Base-by-base conservation (phyloP, 2,888 invertebrate genomes). In the Ectobius pallidus region DNA sequence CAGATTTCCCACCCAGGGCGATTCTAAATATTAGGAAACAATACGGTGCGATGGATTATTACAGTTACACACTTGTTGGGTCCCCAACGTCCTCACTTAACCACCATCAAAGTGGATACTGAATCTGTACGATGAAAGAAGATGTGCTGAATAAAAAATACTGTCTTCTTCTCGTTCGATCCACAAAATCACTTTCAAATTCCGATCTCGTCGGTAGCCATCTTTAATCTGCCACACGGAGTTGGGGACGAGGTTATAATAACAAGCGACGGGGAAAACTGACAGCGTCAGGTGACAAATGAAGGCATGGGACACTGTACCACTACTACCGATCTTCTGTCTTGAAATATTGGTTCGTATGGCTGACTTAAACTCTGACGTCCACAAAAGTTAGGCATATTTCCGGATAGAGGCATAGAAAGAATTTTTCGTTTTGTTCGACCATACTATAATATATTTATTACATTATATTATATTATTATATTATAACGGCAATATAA, bases 251-350 rank as follows among this genome's bases (percentile, higher is more conserved):
- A 58, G 61, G 70, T 44, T 55, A 58, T 49, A 68, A 68, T 68
- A 55, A 69, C 69, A 69, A 34, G 69, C 34, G 69, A 69, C 52
- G 49, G 69, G 32, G 20, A 49, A 4, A 49, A 46, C 62, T 71
- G 71, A 65, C 71, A 71, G 63, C 62, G 65, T 16, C 7, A 65
- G 46, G 65, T 71, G 71, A 71, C 71, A 65, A 71, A 65, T 71
- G 71, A 71, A 52, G 63, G 71, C 62, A 30, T 27, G 34, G 44
- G 44, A 42, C 61, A 61, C 44, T 34, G 34, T 14, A 4, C 65
- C 11, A 34, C 55, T 11, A 27, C 25, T 63, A 42, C 65, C 65
- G 46, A 65, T 30, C 6, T 39, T 27, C 44, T 14, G 65, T 42
- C 42, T n/a, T 71, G 65, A 71, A 65, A 71, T 71, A 71, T 65